Percentiles rank a stretch among this genome's conserved stretches.
Evolutionary conservation across 2,888 invertebrate genomes (phyloP).

Genomic region (Trimorus sp.): DNA sequence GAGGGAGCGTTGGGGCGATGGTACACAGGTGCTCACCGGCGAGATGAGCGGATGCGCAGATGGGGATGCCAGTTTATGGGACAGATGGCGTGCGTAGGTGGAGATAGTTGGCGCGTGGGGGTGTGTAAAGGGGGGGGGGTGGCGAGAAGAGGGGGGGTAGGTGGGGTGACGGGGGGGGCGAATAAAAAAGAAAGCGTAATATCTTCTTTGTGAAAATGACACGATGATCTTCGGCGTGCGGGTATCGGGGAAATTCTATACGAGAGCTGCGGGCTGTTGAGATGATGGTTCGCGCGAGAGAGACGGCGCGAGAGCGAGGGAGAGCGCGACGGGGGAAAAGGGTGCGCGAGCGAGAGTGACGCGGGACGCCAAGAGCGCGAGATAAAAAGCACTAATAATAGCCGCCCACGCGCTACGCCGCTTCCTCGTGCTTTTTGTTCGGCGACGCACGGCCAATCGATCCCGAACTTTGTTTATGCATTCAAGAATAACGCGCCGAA

Average conservation of each 20-base stretch:
- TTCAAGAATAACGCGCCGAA: constrained; percentile 24
- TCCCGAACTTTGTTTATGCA: constrained; percentile 39
- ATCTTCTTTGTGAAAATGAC: constrained; percentile 61
- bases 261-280: constrained; percentile 56
- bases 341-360: constrained; percentile 49
- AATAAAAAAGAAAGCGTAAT: constrained; percentile 43
- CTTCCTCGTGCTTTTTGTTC: constrained; percentile 39
- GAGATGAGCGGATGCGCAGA: no score
- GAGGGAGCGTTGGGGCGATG: no score
- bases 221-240: constrained; percentile 64
- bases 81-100: no score
- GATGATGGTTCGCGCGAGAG: constrained; percentile 31
- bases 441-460: constrained; percentile 44
- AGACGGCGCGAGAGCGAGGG: constrained; percentile 22
- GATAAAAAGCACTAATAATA: constrained; percentile 67
- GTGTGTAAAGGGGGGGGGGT: no score
- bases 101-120: no score
- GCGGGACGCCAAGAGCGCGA: constrained; percentile 49
- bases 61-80: no score
- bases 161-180: neutral
- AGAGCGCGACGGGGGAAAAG: constrained; percentile 45
- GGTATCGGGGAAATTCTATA: constrained; percentile 66
- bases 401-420: constrained; percentile 59
- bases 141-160: no score
- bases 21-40: no score